These are phyloP conservation scores for Zelleria hepariella DNA, from an alignment of 2,888 invertebrate genomes.

Conservation along the genomic window DNA sequence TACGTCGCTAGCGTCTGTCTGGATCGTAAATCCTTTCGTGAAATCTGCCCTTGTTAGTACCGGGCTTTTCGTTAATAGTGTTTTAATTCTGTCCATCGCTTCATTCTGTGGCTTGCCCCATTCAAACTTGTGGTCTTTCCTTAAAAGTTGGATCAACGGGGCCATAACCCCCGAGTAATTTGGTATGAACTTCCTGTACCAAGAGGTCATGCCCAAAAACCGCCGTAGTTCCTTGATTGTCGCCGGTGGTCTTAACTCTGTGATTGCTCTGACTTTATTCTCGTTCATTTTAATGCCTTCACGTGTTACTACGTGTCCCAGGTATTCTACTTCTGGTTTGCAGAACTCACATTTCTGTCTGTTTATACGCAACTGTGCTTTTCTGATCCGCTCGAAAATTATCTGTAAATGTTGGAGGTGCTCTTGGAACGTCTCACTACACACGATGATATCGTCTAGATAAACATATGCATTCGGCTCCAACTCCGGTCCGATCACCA, in stretches of 20 bases:
- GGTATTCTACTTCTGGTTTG: constrained; percentile 13
- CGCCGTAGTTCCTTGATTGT: constrained; percentile 15
- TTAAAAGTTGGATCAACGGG: constrained; percentile 6
- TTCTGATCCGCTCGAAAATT: constrained; percentile 16
- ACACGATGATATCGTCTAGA: too few relatives aligned
- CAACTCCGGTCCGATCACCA: constrained; percentile 17
- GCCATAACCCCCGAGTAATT: constrained; percentile 7
- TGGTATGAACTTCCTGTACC: constrained; percentile 16
- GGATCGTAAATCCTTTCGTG: constrained; percentile 12
- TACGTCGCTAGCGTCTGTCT: constrained; percentile 11
- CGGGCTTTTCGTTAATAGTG: constrained; percentile 6
- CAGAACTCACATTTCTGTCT: constrained; percentile 22
- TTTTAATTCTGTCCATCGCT: background rate
- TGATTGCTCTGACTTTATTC: constrained; percentile 8
- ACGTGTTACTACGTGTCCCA: constrained; percentile 11
- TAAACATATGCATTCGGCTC: constrained; percentile 17
- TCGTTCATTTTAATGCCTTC: constrained; percentile 4
- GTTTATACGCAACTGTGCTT: constrained; percentile 17
- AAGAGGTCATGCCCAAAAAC: constrained; percentile 19
- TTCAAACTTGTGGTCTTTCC: background rate
- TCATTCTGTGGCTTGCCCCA: background rate
- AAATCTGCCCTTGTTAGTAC: constrained; percentile 13
- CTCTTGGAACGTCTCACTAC: constrained; percentile 13
- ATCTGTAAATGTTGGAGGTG: constrained; percentile 14
- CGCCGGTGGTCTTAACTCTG: constrained; percentile 7